Conservation (phyloP, 1,140 invertebrate species). For the Parapsyche elsis region DNA sequence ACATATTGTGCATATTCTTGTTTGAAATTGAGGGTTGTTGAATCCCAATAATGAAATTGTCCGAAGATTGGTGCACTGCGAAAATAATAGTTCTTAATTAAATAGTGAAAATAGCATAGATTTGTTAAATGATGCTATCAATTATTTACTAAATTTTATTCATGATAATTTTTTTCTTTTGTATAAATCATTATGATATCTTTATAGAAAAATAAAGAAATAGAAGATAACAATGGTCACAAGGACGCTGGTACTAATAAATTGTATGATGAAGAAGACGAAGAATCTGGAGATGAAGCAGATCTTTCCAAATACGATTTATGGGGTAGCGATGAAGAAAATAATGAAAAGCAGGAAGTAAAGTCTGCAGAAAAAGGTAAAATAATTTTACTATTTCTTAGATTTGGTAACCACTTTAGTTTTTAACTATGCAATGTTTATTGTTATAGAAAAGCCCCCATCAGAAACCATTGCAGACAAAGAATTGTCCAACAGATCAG, state of each 20-base stretch:
- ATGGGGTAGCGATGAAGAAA: constrained; percentile 65
- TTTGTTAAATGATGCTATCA: too few species aligned
- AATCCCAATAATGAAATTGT: too few species aligned
- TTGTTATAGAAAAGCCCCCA: neutral
- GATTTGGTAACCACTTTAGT: neutral
- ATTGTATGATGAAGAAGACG: constrained; percentile 58
- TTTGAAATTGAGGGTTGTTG: neutral
- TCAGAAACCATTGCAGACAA: neutral
- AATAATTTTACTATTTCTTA: neutral
- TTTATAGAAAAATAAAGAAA: constrained; percentile 22
- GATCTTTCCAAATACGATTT: constrained; percentile 67
- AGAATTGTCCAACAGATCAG: constrained; percentile 5
- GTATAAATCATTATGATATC: neutral
- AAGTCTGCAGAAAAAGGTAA: constrained; percentile 61
- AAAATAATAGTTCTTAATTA: too few species aligned
- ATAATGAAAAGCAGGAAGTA: constrained; percentile 47
- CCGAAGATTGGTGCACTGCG: too few species aligned
- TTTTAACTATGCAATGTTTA: constrained; percentile 8
- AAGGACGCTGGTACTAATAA: constrained; percentile 14
- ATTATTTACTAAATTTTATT: too few species aligned
- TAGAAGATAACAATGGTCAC: constrained; percentile 29
- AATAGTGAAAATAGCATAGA: too few species aligned
- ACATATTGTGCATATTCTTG: neutral
- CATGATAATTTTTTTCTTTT: too few species aligned
- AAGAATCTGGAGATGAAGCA: constrained; percentile 63